Base-by-base conservation (phyloP, 2,888 invertebrate genomes). In the Hirtodrosophila trivittata region DNA sequence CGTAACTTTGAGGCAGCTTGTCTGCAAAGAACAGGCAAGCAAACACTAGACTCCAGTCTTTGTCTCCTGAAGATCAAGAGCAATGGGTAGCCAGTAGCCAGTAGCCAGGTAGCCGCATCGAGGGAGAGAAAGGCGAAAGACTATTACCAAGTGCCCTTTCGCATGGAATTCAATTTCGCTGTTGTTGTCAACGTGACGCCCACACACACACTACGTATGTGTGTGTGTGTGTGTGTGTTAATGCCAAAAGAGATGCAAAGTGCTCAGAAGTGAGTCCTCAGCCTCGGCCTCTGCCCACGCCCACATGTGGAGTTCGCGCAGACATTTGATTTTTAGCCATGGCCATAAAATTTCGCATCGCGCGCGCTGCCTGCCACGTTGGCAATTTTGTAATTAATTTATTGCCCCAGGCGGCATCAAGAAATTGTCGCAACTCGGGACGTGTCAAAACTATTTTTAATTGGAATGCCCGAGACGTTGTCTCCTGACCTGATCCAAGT, bases 401-500 rank as follows among this genome's bases (percentile, higher is more conserved):
- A 82, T 82, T 80, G 81, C 86, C 63, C 12, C 58, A 52, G 70
- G 74, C 70, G 64, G 65, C 74, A 64, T 64, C 66, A 65, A 66
- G 55, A 69, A 85, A 77, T 82, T 71, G 67, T 68, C 72, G 77
- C 75, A 62, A 59, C 77, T 81, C 67, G 81, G 71, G 59, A 74
- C 62, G 75, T 85, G 82, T 84, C 82, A 82, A 83, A 78, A 85
- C 86, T 85, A 85, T 81, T 81, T 81, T 81, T 81, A 81, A 81
- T 81, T 85, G 76, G 80, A 71, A 71, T 71, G 74, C 63, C 68
- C 68, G 63, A 52, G 47, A 63, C 68, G 46, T 46, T 52, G 54
- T 41, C 50, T n/a, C n/a, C n/a, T 42, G 32, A 67, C 68, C 66
- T 47, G 54, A 65, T 43, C 65, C 64, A 64, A 63, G 64, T 43